Conservation (phyloP, 2,888 invertebrate species). For the Gisinianus flammeolus region DNA sequence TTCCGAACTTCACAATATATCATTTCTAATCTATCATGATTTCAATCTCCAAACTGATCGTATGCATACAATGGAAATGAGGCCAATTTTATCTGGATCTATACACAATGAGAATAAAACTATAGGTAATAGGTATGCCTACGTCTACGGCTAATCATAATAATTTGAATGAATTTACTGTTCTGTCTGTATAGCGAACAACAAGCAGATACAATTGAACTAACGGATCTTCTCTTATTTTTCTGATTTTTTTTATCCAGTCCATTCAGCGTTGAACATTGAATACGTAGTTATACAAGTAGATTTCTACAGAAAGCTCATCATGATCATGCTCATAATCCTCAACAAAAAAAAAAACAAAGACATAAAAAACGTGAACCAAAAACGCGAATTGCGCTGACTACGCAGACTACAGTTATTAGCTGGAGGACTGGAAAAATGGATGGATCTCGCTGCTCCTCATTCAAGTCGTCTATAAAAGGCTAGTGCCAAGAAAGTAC, state of each 20-base stretch:
- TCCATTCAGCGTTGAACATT: not conserved
- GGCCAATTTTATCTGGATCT: not conserved
- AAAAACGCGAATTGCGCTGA: not conserved
- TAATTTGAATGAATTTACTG: not conserved
- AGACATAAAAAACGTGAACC: not conserved
- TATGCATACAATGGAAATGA: not conserved
- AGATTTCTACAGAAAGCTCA: not conserved
- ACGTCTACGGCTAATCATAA: not conserved
- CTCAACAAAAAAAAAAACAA: not conserved
- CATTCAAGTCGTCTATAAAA: not conserved
- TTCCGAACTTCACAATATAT: not conserved
- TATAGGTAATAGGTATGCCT: too few species aligned
- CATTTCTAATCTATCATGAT: not conserved
- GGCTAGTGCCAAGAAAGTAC: constrained; percentile 1
- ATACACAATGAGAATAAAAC: not conserved
- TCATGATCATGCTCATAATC: not conserved
- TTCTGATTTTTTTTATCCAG: not conserved
- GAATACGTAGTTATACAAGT: not conserved
- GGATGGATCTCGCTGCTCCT: not conserved
- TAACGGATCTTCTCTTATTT: constrained; percentile 1
- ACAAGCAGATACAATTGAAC: not conserved
- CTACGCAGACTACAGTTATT: not conserved
- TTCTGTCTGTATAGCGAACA: not conserved
- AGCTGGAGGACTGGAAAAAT: not conserved
- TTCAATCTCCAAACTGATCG: not conserved